These are phyloP conservation scores for Drosophila nebulosa DNA, from an alignment of 1,140 invertebrate genomes.

Conservation along the genomic window DNA sequence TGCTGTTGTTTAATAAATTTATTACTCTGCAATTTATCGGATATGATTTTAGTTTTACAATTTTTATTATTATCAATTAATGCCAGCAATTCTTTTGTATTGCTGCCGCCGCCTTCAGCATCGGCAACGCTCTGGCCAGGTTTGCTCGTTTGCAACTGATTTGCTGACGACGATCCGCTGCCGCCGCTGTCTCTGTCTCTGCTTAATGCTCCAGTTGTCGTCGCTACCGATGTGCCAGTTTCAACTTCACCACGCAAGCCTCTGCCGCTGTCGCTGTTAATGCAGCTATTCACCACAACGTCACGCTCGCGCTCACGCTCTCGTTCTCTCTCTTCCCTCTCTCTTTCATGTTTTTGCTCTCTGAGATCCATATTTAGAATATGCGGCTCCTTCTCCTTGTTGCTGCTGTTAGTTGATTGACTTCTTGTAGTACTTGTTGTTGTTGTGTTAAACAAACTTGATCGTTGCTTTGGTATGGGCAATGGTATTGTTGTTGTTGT, in stretches of 20 bases:
- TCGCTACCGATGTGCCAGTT: too few species aligned
- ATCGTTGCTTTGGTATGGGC: conserved; percentile 80
- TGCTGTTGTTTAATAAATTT: conserved; percentile 73
- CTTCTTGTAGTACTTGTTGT: conserved; percentile 42
- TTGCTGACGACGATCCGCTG: conserved; percentile 61
- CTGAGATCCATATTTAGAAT: conserved; percentile 61
- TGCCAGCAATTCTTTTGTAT: conserved; percentile 10
- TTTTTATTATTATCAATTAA: conserved; percentile 46
- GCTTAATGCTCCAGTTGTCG: too few species aligned
- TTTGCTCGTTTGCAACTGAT: conserved; percentile 74
- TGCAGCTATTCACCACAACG: conserved; percentile 33
- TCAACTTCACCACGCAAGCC: conserved; percentile 54
- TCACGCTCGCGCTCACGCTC: conserved; percentile 37
- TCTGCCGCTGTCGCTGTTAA: conserved; percentile 5
- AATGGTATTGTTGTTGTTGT: conserved; percentile 31
- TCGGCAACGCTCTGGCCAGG: conserved; percentile 67
- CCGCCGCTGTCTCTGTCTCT: conserved; percentile 4
- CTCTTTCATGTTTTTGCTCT: conserved; percentile 36
- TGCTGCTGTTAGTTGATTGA: conserved; percentile 51
- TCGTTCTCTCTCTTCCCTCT: conserved; percentile 25
- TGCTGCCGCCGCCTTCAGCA: conserved; percentile 19
- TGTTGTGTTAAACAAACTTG: conserved; percentile 65
- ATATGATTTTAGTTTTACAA: conserved; percentile 66
- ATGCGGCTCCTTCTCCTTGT: conserved; percentile 50
- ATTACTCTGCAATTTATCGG: conserved; percentile 76